A percentile compares a stretch with the other conserved stretches of the same genome.
Evolutionary conservation across 2,797 vertebrate species (phyloP).

Genomic region (Crocidura indochinensis): DNA sequence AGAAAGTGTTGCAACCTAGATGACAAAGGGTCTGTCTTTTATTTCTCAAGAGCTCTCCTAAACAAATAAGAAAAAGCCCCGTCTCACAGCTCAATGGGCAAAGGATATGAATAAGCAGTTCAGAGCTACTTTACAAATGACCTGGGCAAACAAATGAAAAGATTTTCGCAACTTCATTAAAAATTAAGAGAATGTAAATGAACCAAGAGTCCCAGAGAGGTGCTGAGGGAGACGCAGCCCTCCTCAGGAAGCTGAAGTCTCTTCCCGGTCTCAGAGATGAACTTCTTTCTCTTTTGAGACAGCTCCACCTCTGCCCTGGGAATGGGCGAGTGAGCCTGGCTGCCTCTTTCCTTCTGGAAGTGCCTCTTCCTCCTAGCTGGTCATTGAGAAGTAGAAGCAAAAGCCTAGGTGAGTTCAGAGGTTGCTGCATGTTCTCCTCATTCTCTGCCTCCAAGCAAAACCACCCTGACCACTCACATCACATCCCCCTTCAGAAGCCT

Average conservation of each 20-base stretch:
- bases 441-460: background rate
- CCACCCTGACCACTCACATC: background rate
- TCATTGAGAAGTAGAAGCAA: background rate
- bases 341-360: conserved; percentile 60
- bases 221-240: background rate
- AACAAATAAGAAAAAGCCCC: background rate
- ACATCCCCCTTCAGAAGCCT: background rate
- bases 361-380: conserved; percentile 17
- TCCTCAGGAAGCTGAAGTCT: conserved; percentile 62
- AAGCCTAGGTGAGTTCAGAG: conserved; percentile 5
- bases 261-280: conserved; percentile 76
- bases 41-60: conserved; percentile 39
- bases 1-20: background rate
- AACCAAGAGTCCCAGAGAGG: background rate
- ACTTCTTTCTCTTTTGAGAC: conserved; percentile 42
- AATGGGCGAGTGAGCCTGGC: conserved; percentile 36
- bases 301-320: conserved; percentile 49
- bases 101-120: conserved; percentile 31
- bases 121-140: conserved; percentile 5
- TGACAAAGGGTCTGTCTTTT: background rate
- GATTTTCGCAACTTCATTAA: conserved; percentile 18
- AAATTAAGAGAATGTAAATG: conserved; percentile 32
- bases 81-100: background rate
- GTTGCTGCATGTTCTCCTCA: background rate
- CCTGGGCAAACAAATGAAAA: conserved; percentile 6